Base-by-base conservation (phyloP, 2,113 vertebrate species). In the Trogon melanurus region DNA sequence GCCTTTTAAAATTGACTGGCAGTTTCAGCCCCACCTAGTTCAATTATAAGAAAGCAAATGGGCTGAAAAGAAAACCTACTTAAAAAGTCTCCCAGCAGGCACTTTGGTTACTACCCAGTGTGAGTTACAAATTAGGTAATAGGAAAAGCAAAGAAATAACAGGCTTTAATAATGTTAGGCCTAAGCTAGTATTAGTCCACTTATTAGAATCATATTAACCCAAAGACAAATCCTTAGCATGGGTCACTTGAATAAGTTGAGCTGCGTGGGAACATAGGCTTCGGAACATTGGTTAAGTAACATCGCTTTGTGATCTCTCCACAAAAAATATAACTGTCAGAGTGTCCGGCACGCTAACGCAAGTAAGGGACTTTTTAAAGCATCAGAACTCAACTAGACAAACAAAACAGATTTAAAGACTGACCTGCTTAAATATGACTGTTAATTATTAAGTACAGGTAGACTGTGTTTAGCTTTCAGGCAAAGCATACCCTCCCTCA, bases 121-220 rank as follows among this genome's bases (percentile, higher is more conserved):
- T 87, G 74, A 95, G 73, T 95, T 94, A 93, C 85, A 85, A 94
- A 94, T 89, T 87, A 82, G 61, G 47, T 79, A 91, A 92, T 23
- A 83, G 36, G 50, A 94, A 92, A 95, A 80, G 23, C 53, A 86
- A 86, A 67, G 82, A 93, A 96, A 91, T 87, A 85, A 50, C 48
- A 80, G 87, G 27, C 34, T 95, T 85, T 91, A 89, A 79, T 76
- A 94, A 91, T 26, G 22, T 66, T 88, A 76, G 82, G 48, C 19
- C 88, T 89, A 85, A 87, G n/a, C 54, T 85, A 88, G 70, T 67
- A 61, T 91, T 91, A 82, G 72, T 81, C 79, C 34, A 38, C 85
- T 70, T 73, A 71, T n/a, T 85, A 51, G 91, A 91, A 82, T 82
- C 51, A 50, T 51, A 54, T 70, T 90, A 93, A 58, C 66, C 73